Percentiles rank a stretch among this genome's conserved stretches.
These are phyloP conservation scores for Brassicogethes aeneus DNA, from an alignment of 2,888 invertebrate species.

Conservation along the genomic window DNA sequence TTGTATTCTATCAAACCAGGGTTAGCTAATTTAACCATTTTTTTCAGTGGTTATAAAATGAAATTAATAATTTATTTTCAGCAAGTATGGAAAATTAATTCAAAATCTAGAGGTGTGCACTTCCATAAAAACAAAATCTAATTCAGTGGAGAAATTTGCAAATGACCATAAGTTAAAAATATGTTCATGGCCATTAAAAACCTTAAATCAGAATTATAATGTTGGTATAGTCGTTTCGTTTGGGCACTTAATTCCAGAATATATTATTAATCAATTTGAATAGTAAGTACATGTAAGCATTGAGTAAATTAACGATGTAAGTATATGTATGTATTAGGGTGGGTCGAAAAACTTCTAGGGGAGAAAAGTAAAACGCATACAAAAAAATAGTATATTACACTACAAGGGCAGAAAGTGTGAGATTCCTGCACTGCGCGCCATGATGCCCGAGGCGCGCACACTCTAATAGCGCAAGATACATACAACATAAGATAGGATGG, in stretches of 20 bases:
- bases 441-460: too few relatives aligned
- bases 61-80: slow-evolving; percentile 30
- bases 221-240: slow-evolving; percentile 89
- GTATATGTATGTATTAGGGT: slow-evolving; percentile 7
- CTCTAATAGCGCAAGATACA: too few relatives aligned
- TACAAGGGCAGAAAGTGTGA: too few relatives aligned
- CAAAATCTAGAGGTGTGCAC: slow-evolving; percentile 61
- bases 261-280: slow-evolving; percentile 68
- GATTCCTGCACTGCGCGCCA: too few relatives aligned
- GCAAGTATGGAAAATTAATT: slow-evolving; percentile 46
- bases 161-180: slow-evolving; percentile 48
- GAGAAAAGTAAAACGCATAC: too few relatives aligned
- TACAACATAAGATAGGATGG: too few relatives aligned
- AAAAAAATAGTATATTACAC: too few relatives aligned
- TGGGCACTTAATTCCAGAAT: slow-evolving; percentile 78
- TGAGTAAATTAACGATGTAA: slow-evolving; percentile 8
- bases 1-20: too few relatives aligned
- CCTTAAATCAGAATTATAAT: slow-evolving; percentile 53
- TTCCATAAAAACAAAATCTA: slow-evolving; percentile 51
- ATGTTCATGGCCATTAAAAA: slow-evolving; percentile 36
- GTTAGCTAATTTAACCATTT: too few relatives aligned
- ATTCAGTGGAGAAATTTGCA: slow-evolving; percentile 63
- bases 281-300: slow-evolving; percentile 54
- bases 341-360: too few relatives aligned
- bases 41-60: too few relatives aligned